Evolutionary conservation across 2,888 invertebrate genomes (phyloP), one percentile per base, ranked within the genome.

Genomic region (Drosophila pseudotalamancana): DNA sequence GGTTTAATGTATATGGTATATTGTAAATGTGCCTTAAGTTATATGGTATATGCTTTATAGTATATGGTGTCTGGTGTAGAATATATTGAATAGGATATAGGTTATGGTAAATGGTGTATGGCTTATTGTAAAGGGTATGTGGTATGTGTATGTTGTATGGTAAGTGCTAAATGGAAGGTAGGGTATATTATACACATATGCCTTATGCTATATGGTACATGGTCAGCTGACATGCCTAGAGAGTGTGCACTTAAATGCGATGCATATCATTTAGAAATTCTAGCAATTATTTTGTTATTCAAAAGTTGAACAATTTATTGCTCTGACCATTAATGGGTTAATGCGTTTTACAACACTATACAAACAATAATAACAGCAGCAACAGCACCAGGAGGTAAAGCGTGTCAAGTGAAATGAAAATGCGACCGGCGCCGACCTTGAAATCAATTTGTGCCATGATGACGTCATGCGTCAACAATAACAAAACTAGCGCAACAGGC

Each of bases 331-430:
- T 29, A 61, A 80, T 69, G 64, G 54, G 35, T 71, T 71, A 71
- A 71, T 84, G 65, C 77, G 80, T 51, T 84, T 63, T 67, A 63
- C 72, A 62, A 43, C 37, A 61, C 37, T 16, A 11, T 1, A 23
- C 48, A 31, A 18, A 56, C 21, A 35, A 29, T 29, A 42, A 27
- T n/a, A 16, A 18, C 25, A 21, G 18, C 21, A 57, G 14, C 50
- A 60, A 32, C 29, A 40, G 19, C 45, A 34, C 29, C 50, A 57
- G 55, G 46, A 55, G 64, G 37, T 68, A 63, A 80, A 81, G 64
- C 82, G 66, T 84, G 76, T 75, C 80, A 82, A 87, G 80, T 85
- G 83, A 87, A 82, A 82, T 84, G 86, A 83, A 82, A 82, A 82
- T 71, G 82, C 78, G 81, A 72, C 70, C 51, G 57, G 45, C 72